These are phyloP conservation scores for Scaeva pyrastri DNA, from an alignment of 2,888 invertebrate genomes.

Conservation along the genomic window DNA sequence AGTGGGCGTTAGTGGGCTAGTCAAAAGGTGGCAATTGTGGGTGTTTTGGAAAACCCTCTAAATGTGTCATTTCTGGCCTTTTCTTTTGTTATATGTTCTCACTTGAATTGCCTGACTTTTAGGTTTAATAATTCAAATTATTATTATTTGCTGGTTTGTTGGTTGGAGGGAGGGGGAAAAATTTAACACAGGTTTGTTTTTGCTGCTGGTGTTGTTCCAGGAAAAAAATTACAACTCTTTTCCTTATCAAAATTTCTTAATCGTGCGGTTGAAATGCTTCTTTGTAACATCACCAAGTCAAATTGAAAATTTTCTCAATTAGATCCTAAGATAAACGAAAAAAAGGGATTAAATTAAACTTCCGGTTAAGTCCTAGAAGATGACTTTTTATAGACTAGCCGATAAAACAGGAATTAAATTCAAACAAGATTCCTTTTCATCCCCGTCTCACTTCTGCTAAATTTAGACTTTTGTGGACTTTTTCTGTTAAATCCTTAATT, in stretches of 20 bases:
- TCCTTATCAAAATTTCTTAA: too few relatives aligned
- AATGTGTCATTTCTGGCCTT: neutral
- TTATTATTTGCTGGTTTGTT: neutral
- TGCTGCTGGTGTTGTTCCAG: neutral
- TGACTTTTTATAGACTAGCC: neutral
- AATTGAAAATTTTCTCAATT: too few relatives aligned
- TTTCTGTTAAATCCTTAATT: neutral
- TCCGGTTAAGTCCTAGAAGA: neutral
- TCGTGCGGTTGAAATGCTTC: too few relatives aligned
- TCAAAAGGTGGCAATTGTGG: neutral
- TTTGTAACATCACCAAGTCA: too few relatives aligned
- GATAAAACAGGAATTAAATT: neutral
- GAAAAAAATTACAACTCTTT: neutral
- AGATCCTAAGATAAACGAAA: neutral
- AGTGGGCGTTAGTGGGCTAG: neutral
- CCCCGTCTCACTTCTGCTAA: neutral
- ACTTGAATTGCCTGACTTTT: neutral
- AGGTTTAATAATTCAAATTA: conserved; percentile 15
- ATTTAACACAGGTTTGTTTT: too few relatives aligned
- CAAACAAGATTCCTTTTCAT: neutral
- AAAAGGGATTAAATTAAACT: neutral
- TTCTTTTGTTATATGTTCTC: neutral
- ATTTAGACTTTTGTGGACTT: neutral
- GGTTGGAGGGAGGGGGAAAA: too few relatives aligned
- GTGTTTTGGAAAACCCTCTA: neutral